Percentiles rank a stretch among this genome's conserved stretches.
Conservation (phyloP, 1,140 invertebrate genomes). For the Neotoxoptera formosana region DNA sequence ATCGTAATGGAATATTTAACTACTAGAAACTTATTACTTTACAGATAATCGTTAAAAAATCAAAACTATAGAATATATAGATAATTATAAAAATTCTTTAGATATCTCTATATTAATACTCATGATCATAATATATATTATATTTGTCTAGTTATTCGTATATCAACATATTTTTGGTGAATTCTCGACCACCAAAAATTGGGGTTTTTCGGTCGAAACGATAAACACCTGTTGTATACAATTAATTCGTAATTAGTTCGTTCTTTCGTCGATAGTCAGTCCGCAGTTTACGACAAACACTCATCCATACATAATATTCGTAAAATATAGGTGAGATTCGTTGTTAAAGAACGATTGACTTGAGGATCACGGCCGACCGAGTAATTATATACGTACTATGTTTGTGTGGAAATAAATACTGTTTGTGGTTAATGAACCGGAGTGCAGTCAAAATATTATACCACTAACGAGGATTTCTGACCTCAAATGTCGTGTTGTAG, state of each 20-base stretch:
- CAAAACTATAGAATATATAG: neutral
- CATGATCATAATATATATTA: too few species aligned
- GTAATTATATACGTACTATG: neutral
- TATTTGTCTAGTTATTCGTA: too few species aligned
- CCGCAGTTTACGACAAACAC: neutral
- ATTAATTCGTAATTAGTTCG: neutral
- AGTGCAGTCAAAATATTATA: slow-evolving; percentile 28
- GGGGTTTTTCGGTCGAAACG: neutral
- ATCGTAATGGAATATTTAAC: neutral
- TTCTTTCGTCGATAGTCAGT: neutral
- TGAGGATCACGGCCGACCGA: slow-evolving; percentile 4
- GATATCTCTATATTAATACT: too few species aligned
- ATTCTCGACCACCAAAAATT: too few species aligned
- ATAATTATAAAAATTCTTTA: neutral
- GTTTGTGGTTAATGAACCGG: slow-evolving; percentile 32
- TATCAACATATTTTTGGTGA: too few species aligned
- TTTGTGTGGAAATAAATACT: neutral
- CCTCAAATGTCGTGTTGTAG: neutral
- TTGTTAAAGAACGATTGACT: slow-evolving; percentile 18
- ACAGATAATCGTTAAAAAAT: neutral
- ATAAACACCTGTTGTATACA: neutral
- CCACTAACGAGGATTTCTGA: slow-evolving; percentile 32
- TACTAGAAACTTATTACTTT: neutral
- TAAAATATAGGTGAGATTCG: neutral
- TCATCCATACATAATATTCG: neutral